Evolutionary conservation across 2,113 vertebrate species (phyloP).

Genomic region (Bubo scandiacus): DNA sequence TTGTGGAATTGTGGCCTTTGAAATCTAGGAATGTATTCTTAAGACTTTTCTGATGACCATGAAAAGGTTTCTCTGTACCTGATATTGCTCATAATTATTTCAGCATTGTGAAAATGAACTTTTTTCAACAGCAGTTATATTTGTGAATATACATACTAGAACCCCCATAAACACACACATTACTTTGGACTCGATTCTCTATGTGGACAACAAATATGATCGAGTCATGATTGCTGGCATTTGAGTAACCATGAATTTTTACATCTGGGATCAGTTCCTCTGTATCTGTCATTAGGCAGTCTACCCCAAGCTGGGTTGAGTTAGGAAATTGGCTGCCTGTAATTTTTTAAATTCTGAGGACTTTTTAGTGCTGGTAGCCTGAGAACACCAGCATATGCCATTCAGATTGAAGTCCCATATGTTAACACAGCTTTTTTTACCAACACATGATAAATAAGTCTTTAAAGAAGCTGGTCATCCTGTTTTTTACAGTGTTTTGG

Average conservation of each 20-base stretch:
- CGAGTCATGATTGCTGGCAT: not conserved
- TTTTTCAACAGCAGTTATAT: not conserved
- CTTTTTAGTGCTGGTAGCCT: constrained; percentile 56
- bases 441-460: constrained; percentile 57
- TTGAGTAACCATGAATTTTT: not conserved
- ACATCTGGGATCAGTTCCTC: constrained; percentile 40
- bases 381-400: constrained; percentile 68
- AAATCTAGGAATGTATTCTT: constrained; percentile 17
- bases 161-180: not conserved
- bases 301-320: constrained; percentile 10
- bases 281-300: constrained; percentile 26
- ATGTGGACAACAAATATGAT: constrained; percentile 1
- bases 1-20: constrained; percentile 24
- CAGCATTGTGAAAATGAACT: not conserved
- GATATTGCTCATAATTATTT: constrained; percentile 36
- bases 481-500: not conserved
- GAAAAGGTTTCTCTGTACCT: constrained; percentile 11
- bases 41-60: not conserved
- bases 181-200: not conserved
- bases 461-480: constrained; percentile 50
- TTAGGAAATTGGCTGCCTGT: constrained; percentile 47
- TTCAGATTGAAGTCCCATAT: constrained; percentile 67
- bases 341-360: constrained; percentile 49
- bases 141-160: not conserved
- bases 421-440: constrained; percentile 66